Evolutionary conservation across 2,888 invertebrate species (phyloP).

Genomic region (Tenthredo mesomela): DNA sequence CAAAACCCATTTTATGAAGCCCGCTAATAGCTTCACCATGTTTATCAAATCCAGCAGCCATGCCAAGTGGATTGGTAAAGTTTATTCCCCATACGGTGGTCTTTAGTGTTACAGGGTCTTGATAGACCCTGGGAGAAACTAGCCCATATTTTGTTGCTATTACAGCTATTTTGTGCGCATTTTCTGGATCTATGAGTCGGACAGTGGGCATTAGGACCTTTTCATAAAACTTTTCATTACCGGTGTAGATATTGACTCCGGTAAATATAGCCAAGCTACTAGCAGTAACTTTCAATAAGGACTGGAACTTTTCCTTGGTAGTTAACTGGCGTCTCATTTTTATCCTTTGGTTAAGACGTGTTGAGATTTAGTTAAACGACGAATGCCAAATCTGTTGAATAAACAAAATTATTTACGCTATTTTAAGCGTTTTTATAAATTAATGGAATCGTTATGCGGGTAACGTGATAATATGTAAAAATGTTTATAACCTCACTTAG

Average conservation of each 20-base stretch:
- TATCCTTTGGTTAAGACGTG: neutral
- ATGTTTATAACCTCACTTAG: neutral
- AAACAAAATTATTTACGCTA: neutral
- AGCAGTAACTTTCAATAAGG: constrained; percentile 83
- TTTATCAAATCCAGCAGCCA: constrained; percentile 99
- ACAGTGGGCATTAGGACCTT: constrained; percentile 86
- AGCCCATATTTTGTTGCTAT: constrained; percentile 88
- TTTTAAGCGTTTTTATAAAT: neutral
- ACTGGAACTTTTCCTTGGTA: constrained; percentile 84
- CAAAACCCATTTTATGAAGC: constrained; percentile 92
- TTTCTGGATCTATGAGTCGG: constrained; percentile 88
- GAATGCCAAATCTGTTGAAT: neutral
- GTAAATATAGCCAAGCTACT: constrained; percentile 85
- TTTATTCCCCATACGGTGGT: constrained; percentile 86
- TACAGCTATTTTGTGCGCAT: constrained; percentile 90
- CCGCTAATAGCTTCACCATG: constrained; percentile 94
- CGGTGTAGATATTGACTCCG: constrained; percentile 85
- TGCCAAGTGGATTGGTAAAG: constrained; percentile 95
- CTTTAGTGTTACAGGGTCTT: constrained; percentile 84
- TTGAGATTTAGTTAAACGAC: neutral
- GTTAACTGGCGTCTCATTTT: constrained; percentile 66
- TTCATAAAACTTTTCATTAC: constrained; percentile 89
- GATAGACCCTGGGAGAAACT: constrained; percentile 81
- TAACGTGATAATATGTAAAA: neutral
- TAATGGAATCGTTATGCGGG: neutral